Conservation (phyloP, 92 coral and sea anemone species). For the Galaxea fascicularis region DNA sequence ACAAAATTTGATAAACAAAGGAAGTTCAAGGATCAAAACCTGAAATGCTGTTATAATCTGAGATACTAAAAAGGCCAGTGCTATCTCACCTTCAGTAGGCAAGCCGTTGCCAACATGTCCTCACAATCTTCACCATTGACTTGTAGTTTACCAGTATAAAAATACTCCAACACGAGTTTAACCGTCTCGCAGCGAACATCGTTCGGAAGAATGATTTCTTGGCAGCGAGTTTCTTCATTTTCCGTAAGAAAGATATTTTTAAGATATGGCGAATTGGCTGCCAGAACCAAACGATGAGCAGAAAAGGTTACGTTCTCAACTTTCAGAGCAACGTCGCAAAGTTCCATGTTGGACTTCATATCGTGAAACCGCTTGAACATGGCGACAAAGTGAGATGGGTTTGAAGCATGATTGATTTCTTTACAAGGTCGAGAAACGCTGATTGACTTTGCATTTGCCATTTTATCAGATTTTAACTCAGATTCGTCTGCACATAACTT, state of each 20-base stretch:
- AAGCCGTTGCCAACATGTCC: slow-evolving; percentile 73
- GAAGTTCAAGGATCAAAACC: not conserved
- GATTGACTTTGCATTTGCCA: slow-evolving; percentile 29
- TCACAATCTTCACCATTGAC: slow-evolving; percentile 61
- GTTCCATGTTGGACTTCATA: slow-evolving; percentile 81
- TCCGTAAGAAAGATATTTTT: slow-evolving; percentile 53
- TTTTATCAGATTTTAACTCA: slow-evolving; percentile 2
- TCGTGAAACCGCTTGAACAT: slow-evolving; percentile 69
- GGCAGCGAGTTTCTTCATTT: not conserved
- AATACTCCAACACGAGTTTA: slow-evolving; percentile 76
- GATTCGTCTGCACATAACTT: not conserved
- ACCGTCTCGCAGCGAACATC: slow-evolving; percentile 72
- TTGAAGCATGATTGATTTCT: slow-evolving; percentile 26
- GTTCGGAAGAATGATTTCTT: slow-evolving; percentile 62
- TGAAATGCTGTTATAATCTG: not conserved
- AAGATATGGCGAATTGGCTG: slow-evolving; percentile 85
- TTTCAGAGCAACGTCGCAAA: slow-evolving; percentile 82
- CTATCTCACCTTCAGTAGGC: slow-evolving; percentile 76
- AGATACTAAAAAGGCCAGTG: not conserved
- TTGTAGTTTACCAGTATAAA: slow-evolving; percentile 78
- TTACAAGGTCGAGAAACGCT: slow-evolving; percentile 3
- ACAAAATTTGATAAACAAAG: not conserved
- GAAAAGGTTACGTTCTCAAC: slow-evolving; percentile 75
- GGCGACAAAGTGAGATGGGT: slow-evolving; percentile 30
- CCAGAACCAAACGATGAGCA: slow-evolving; percentile 82